Base-by-base conservation (phyloP, 2,797 vertebrate species). In the Pempheris klunzingeri region DNA sequence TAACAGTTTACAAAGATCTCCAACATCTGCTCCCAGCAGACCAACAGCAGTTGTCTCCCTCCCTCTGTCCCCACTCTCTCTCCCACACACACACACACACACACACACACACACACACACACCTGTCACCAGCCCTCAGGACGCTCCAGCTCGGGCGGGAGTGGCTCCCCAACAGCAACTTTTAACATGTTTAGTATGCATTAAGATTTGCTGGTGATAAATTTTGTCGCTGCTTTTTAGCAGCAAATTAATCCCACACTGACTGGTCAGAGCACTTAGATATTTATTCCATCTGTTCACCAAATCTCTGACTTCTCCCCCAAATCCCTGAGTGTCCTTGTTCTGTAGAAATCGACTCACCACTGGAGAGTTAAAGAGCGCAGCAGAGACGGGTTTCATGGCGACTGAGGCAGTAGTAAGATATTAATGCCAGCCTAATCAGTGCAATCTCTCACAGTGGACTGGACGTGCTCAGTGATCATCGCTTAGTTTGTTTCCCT, bases 21-120 rank as follows among this genome's bases (percentile, higher is more conserved):
- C 91, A 92, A 94, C 94, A 95, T 95, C 92, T 95, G 93, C 93
- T 93, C 89, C 91, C 92, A 90, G 89, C 88, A 90, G 88, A 92
- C 86, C 81, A 83, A 61, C 90, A 88, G 89, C 93, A 94, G 91
- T 92, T 94, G 93, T 90, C 86, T 84, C 68, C 74, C 83, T 85
- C 84, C 80, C 87, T 90, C 90, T 69, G 79, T 89, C 90, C 87
- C 68, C 90, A 86, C 91, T 52, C 77, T 24, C 64, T 17, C 70
- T 43, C 41, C 17, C 60, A 13, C 18, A 11, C 39, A n/a, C n/a
- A 41, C 14, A 41, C 14, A 18, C 26, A 34, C 59, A 67, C 73
- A 47, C 80, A 46, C 69, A 72, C 34, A 59, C 13, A 60, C 10
- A 26, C 66, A 59, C 65, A 74, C 67, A 64, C 69, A 85, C 86